Percentiles rank a stretch among this genome's conserved stretches.
Evolutionary conservation across 1,140 invertebrate species (phyloP).

Genomic region (Listronotus bonariensis): DNA sequence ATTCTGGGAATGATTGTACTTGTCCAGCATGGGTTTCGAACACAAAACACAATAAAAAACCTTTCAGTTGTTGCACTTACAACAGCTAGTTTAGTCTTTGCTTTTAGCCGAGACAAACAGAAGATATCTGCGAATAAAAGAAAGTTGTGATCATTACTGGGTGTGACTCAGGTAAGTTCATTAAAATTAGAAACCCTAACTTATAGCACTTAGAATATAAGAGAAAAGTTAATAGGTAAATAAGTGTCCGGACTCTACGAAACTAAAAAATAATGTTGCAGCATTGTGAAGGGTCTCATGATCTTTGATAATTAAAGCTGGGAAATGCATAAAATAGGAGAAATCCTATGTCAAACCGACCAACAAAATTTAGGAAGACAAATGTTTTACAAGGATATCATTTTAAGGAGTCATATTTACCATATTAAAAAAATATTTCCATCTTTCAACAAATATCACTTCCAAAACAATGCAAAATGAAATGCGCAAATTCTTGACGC

Average conservation of each 20-base stretch:
- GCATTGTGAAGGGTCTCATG: too few relatives aligned
- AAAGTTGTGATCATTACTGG: constrained; percentile 74
- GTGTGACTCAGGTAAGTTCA: constrained; percentile 70
- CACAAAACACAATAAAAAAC: constrained; percentile 42
- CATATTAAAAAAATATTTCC: too few relatives aligned
- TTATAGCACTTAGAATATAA: not conserved
- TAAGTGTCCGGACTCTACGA: not conserved
- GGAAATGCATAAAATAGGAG: too few relatives aligned
- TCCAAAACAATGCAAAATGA: too few relatives aligned
- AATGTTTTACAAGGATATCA: too few relatives aligned
- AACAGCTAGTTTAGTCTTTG: constrained; percentile 44
- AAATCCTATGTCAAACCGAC: too few relatives aligned
- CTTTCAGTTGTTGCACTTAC: constrained; percentile 44
- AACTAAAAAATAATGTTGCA: too few relatives aligned
- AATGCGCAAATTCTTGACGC: too few relatives aligned
- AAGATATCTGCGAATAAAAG: constrained; percentile 40
- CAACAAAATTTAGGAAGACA: too few relatives aligned
- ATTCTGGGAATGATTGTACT: constrained; percentile 46
- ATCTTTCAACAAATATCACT: too few relatives aligned
- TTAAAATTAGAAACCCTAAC: not conserved
- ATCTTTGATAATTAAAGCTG: too few relatives aligned
- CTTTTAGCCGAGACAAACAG: constrained; percentile 35
- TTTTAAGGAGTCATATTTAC: too few relatives aligned
- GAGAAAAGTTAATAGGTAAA: not conserved
- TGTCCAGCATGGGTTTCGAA: constrained; percentile 43